phyloP scores from a whole-genome alignment of 2,888 invertebrate species.

The Aspidiotus destructor region DNA sequence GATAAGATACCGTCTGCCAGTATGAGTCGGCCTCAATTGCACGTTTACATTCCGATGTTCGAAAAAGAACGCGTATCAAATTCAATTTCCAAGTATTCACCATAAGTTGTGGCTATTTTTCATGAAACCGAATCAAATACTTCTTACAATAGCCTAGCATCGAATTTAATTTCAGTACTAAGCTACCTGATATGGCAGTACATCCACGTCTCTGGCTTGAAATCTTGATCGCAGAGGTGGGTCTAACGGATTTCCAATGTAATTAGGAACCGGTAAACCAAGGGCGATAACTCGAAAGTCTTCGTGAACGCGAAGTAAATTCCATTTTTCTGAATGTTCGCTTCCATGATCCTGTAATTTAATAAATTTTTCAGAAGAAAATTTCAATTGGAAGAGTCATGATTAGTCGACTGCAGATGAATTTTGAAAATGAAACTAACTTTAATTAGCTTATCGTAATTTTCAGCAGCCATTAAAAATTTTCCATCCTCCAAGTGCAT shows the following conservation, averaged over 20 bases:
- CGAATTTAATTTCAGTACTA: neutral
- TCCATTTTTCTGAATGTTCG: conserved; percentile 72
- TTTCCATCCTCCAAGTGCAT: conserved; percentile 97
- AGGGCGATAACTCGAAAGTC: conserved; percentile 86
- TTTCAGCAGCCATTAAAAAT: conserved; percentile 74
- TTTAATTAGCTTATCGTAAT: conserved; percentile 81
- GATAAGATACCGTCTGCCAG: neutral
- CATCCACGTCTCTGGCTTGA: conserved; percentile 76
- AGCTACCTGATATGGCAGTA: conserved; percentile 55
- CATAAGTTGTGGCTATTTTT: neutral
- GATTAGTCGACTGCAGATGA: too few relatives aligned
- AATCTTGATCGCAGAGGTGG: conserved; percentile 90
- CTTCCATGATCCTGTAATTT: conserved; percentile 60
- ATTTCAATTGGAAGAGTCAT: neutral
- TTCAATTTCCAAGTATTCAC: neutral
- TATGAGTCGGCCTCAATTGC: neutral
- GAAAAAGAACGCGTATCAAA: neutral
- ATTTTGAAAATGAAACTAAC: conserved; percentile 44
- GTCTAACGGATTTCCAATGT: conserved; percentile 86
- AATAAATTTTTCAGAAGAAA: conserved; percentile 16
- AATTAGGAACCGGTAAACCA: conserved; percentile 80
- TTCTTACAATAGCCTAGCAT: too few relatives aligned
- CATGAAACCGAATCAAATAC: too few relatives aligned
- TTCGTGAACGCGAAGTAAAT: conserved; percentile 83
- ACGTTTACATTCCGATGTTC: conserved; percentile 1